A percentile compares a stretch with the other conserved stretches of the same genome.
phyloP scores from a whole-genome alignment of 2,797 vertebrate species.

The Nyctalus aviator region DNA sequence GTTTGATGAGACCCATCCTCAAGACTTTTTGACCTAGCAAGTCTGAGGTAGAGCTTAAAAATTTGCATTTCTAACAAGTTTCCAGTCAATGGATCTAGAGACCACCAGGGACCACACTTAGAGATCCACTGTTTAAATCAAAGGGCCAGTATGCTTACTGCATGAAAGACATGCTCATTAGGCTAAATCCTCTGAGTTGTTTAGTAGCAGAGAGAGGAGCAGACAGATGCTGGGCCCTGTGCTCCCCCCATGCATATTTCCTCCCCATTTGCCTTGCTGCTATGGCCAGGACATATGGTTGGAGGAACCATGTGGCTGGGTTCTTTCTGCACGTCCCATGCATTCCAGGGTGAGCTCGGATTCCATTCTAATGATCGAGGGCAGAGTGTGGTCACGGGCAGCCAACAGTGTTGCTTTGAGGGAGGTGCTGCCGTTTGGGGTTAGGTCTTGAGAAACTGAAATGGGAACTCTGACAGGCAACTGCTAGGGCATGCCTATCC shows the following conservation, averaged over 20 bases:
- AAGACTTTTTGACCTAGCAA: not conserved
- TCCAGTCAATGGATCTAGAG: not conserved
- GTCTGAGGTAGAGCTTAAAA: not conserved
- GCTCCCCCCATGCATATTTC: rapidly evolving
- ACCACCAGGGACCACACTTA: not conserved
- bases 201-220: not conserved
- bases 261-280: not conserved
- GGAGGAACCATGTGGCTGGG: not conserved
- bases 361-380: constrained; percentile 56
- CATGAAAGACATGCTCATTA: not conserved
- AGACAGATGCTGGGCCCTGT: rapidly evolving
- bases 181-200: not conserved
- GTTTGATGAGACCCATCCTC: not conserved
- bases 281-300: rapidly evolving
- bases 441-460: constrained; percentile 67
- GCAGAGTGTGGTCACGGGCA: constrained; percentile 52
- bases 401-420: not conserved
- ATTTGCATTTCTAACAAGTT: constrained; percentile 22
- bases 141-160: not conserved
- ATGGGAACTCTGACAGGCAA: constrained; percentile 33
- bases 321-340: constrained; percentile 53
- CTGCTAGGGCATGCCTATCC: not conserved
- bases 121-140: not conserved
- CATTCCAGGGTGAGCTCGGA: constrained; percentile 72
- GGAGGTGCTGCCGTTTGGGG: not conserved